Conservation (phyloP, 2,797 vertebrate species). For the Chelmon rostratus region DNA sequence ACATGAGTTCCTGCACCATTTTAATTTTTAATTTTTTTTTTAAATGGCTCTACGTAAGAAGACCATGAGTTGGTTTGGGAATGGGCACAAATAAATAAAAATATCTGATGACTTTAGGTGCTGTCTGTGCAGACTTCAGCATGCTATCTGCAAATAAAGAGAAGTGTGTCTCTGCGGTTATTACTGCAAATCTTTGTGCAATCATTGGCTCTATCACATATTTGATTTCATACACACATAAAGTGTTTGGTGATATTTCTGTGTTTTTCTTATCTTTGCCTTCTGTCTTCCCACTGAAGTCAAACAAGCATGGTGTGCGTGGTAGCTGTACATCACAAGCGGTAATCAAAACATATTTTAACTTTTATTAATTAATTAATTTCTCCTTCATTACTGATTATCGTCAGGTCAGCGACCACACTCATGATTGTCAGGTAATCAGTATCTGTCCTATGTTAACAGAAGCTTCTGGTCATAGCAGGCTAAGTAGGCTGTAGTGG, state of each 20-base stretch:
- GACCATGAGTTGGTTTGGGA: background rate
- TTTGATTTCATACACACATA: background rate
- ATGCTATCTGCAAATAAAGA: background rate
- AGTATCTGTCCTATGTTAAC: too few species aligned
- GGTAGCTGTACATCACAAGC: too few species aligned
- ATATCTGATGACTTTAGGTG: background rate
- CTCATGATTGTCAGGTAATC: too few species aligned
- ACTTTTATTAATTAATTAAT: too few species aligned
- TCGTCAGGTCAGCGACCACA: too few species aligned
- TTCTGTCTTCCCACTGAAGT: background rate
- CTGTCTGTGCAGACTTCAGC: background rate
- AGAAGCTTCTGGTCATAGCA: background rate
- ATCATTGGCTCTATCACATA: too few species aligned
- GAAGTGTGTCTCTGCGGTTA: background rate
- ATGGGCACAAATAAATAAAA: background rate
- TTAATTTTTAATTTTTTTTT: background rate
- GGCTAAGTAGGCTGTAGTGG: background rate
- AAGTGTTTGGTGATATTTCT: background rate
- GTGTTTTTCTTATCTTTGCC: too few species aligned
- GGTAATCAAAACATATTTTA: too few species aligned
- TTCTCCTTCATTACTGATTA: too few species aligned
- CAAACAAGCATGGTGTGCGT: background rate
- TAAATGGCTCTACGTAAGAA: constrained; percentile 18
- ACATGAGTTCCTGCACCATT: background rate
- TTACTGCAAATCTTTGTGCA: background rate